phyloP scores from a whole-genome alignment of 1,140 invertebrate genomes.

The Dendrolimus kikuchii region DNA sequence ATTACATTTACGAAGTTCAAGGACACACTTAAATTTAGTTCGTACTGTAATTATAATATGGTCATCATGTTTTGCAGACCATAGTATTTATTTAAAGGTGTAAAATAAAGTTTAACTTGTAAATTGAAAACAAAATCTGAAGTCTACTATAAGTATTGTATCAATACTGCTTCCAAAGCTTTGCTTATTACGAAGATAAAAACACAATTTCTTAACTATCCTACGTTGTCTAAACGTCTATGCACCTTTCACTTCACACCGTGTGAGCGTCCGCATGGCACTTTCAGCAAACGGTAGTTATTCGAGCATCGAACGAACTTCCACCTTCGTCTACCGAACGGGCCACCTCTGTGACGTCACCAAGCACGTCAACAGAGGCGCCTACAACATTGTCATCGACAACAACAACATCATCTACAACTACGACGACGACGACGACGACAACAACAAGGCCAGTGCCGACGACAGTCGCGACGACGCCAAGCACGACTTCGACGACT shows the following conservation, averaged over 20 bases:
- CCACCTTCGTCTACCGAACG: slow-evolving; percentile 38
- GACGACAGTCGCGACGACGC: slow-evolving; percentile 20
- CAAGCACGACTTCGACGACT: slow-evolving; percentile 18
- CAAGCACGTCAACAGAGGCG: slow-evolving; percentile 21
- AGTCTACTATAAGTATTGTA: too few species aligned
- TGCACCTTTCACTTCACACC: slow-evolving; percentile 38
- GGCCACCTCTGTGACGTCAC: slow-evolving; percentile 23
- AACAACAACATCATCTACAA: slow-evolving; percentile 32
- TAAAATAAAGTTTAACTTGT: too few species aligned
- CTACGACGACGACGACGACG: slow-evolving; percentile 23
- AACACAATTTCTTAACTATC: not conserved
- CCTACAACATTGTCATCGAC: slow-evolving; percentile 31
- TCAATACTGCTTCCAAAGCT: too few species aligned
- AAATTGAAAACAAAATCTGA: too few species aligned
- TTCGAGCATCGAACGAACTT: slow-evolving; percentile 56
- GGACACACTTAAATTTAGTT: too few species aligned
- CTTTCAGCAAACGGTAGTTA: slow-evolving; percentile 67
- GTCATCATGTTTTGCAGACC: too few species aligned
- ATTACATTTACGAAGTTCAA: too few species aligned
- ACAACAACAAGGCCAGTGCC: slow-evolving; percentile 20
- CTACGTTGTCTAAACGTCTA: slow-evolving; percentile 37
- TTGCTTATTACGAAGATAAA: too few species aligned
- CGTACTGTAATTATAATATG: too few species aligned
- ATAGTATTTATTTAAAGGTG: too few species aligned
- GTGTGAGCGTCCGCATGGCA: slow-evolving; percentile 67